Evolutionary conservation across 2,888 invertebrate species (phyloP).

Genomic region (Stictocephala bisonia): DNA sequence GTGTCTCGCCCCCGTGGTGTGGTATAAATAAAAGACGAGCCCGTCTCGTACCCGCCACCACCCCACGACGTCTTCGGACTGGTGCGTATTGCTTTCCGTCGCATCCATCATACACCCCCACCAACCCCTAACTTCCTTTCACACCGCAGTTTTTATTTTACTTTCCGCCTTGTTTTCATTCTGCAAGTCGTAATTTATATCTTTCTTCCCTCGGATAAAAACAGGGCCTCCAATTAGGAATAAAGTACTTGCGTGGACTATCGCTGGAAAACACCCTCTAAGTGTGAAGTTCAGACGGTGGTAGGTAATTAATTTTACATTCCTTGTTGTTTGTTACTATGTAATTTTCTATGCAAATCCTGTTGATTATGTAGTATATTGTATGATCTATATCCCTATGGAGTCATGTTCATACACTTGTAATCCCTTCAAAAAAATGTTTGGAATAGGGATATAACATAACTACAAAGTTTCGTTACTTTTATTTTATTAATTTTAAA

Average conservation of each 20-base stretch:
- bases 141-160: slow-evolving; percentile 32
- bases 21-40: slow-evolving; percentile 40
- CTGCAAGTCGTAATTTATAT: slow-evolving; percentile 30
- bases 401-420: too few relatives aligned
- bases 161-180: slow-evolving; percentile 36
- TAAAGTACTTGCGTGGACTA: slow-evolving; percentile 27
- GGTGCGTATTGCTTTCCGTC: slow-evolving; percentile 21
- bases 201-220: slow-evolving; percentile 25
- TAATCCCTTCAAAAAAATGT: too few relatives aligned
- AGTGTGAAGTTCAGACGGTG: too few relatives aligned
- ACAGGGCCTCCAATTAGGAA: slow-evolving; percentile 31
- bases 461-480: too few relatives aligned
- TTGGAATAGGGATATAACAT: too few relatives aligned
- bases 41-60: not conserved
- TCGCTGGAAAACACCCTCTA: slow-evolving; percentile 17
- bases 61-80: slow-evolving; percentile 21
- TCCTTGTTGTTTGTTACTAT: too few relatives aligned
- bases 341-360: too few relatives aligned
- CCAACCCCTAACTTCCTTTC: not conserved
- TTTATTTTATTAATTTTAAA: too few relatives aligned
- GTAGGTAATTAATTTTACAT: too few relatives aligned
- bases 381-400: too few relatives aligned
- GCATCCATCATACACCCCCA: slow-evolving; percentile 16
- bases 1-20: slow-evolving; percentile 36
- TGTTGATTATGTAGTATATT: too few relatives aligned